These are phyloP conservation scores for Clarias magur DNA, from an alignment of 2,113 vertebrate species.

Conservation along the genomic window DNA sequence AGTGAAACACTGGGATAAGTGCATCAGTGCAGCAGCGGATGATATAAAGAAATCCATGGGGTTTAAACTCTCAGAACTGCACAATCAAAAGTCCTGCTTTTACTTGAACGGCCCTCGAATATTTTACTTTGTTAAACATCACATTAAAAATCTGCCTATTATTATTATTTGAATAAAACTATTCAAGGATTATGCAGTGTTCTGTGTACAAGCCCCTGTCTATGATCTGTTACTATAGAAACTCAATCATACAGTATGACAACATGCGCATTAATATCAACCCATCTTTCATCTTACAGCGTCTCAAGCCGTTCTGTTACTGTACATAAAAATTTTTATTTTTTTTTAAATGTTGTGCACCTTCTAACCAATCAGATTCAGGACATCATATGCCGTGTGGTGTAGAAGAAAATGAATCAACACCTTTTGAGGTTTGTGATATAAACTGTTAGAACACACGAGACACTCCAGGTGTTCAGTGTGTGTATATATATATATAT, in stretches of 20 bases:
- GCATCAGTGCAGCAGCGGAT: too few relatives aligned
- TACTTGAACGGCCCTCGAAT: too few relatives aligned
- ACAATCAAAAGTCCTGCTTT: too few relatives aligned
- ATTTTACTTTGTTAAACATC: not conserved
- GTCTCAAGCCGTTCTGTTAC: not conserved
- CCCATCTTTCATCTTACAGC: not conserved
- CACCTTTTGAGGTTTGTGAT: not conserved
- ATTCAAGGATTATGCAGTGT: not conserved
- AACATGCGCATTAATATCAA: not conserved
- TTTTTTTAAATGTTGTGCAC: not conserved
- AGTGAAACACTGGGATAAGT: too few relatives aligned
- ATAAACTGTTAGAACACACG: not conserved
- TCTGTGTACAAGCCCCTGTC: not conserved
- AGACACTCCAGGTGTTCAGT: not conserved
- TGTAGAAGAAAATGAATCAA: not conserved
- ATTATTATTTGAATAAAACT: not conserved
- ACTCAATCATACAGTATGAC: not conserved
- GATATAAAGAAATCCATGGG: too few relatives aligned
- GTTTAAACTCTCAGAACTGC: too few relatives aligned
- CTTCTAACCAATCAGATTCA: not conserved
- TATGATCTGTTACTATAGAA: not conserved
- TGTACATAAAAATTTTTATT: not conserved
- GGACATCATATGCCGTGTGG: not conserved
- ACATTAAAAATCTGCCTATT: not conserved
- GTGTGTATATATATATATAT: too few relatives aligned